Evolutionary conservation across 2,113 vertebrate genomes (phyloP).

Genomic region (Cyanoramphus novaezelandiae): DNA sequence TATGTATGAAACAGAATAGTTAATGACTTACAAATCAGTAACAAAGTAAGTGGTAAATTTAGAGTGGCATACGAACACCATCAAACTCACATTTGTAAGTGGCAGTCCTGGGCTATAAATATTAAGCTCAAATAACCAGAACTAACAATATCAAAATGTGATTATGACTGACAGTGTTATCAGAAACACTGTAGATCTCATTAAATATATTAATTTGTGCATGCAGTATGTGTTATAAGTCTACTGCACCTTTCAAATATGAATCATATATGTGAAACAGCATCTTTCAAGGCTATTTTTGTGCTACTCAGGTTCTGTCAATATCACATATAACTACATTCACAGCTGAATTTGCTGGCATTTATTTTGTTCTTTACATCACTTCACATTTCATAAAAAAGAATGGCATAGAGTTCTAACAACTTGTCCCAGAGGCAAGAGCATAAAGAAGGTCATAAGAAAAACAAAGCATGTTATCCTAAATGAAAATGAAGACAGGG

Average conservation of each 20-base stretch:
- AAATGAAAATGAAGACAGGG: conserved; percentile 45
- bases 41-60: conserved; percentile 28
- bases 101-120: not conserved
- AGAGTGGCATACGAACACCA: not conserved
- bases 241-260: not conserved
- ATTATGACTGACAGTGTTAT: conserved; percentile 33
- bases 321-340: not conserved
- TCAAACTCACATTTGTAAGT: conserved; percentile 35
- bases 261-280: not conserved
- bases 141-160: conserved; percentile 30
- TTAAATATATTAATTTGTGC: conserved; percentile 30
- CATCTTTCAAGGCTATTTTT: conserved; percentile 2
- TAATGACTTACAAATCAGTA: conserved; percentile 52
- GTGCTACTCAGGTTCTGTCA: not conserved
- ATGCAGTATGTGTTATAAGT: not conserved
- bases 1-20: conserved; percentile 14
- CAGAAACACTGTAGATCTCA: conserved; percentile 12
- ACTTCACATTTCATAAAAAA: conserved; percentile 30
- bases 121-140: conserved; percentile 43
- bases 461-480: conserved; percentile 44
- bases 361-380: not conserved
- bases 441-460: conserved; percentile 36
- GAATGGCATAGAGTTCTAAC: conserved; percentile 26
- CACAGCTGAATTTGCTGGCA: not conserved
- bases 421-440: conserved; percentile 31